phyloP scores from a whole-genome alignment of 2,113 vertebrate species.

The Thomomys bottae region DNA sequence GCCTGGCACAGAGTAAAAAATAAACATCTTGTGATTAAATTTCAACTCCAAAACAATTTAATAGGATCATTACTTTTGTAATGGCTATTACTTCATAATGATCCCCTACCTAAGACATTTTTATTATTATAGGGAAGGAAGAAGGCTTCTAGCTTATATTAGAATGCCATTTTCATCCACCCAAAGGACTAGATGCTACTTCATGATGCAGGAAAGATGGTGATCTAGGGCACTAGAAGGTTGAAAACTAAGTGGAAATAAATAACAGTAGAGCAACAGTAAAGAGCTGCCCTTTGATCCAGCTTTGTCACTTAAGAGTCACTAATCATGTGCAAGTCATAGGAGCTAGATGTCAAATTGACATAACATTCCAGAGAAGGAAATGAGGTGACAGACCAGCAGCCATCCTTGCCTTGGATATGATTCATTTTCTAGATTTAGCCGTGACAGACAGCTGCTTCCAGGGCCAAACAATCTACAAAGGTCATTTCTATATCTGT shows the following conservation, averaged over 20 bases:
- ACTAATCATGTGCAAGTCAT: not conserved
- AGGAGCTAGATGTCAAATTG: not conserved
- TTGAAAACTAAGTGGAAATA: not conserved
- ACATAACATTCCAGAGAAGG: not conserved
- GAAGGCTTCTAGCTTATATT: not conserved
- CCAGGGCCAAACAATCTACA: not conserved
- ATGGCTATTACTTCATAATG: too few species aligned
- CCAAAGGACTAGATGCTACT: not conserved
- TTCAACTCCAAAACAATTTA: conserved; percentile 13
- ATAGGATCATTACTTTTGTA: not conserved
- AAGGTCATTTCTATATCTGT: not conserved
- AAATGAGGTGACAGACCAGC: not conserved
- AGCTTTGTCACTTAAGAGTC: not conserved
- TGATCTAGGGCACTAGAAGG: not conserved
- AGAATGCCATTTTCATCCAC: not conserved
- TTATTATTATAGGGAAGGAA: not conserved
- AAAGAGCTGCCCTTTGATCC: not conserved
- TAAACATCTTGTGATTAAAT: not conserved
- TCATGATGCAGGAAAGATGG: not conserved
- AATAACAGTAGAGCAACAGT: not conserved
- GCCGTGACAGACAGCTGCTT: not conserved
- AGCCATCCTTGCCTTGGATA: not conserved
- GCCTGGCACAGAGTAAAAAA: not conserved
- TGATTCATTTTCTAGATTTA: not conserved
- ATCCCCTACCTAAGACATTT: too few species aligned